Evolutionary conservation across 2,113 vertebrate genomes (phyloP).

Genomic region (Gallinago jamesoni): DNA sequence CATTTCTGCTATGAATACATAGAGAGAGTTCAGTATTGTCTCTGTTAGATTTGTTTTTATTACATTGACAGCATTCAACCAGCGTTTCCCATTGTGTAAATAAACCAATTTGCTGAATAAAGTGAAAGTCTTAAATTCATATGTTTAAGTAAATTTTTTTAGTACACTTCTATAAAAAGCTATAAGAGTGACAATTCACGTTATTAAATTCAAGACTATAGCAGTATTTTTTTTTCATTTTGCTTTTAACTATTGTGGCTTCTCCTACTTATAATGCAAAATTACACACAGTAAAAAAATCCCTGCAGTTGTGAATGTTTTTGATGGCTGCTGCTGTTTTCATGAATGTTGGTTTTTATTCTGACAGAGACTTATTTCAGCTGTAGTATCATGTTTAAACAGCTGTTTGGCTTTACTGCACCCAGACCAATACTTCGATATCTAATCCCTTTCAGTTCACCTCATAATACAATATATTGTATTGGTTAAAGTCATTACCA

Average conservation of each 20-base stretch:
- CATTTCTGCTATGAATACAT: slow-evolving; percentile 63
- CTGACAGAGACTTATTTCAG: slow-evolving; percentile 49
- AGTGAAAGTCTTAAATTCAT: slow-evolving; percentile 85
- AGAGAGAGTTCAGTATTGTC: slow-evolving; percentile 77
- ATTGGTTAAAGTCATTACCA: slow-evolving; percentile 6
- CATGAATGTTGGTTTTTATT: slow-evolving; percentile 66
- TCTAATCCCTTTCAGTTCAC: slow-evolving; percentile 30
- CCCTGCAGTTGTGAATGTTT: slow-evolving; percentile 62
- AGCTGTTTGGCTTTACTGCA: slow-evolving; percentile 54
- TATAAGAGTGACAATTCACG: slow-evolving; percentile 63
- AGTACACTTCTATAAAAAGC: slow-evolving; percentile 68
- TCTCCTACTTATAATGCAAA: slow-evolving; percentile 50
- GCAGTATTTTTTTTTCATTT: slow-evolving; percentile 11
- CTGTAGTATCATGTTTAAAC: slow-evolving; percentile 61
- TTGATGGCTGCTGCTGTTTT: slow-evolving; percentile 69
- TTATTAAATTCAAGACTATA: slow-evolving; percentile 59
- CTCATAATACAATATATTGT: slow-evolving; percentile 34
- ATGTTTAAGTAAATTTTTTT: slow-evolving; percentile 83
- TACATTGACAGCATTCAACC: slow-evolving; percentile 78
- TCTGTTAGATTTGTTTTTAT: slow-evolving; percentile 80
- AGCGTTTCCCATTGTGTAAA: slow-evolving; percentile 83
- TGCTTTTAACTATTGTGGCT: slow-evolving; percentile 58
- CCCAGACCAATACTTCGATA: slow-evolving; percentile 18
- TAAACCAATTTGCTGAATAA: slow-evolving; percentile 87
- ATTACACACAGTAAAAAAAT: slow-evolving; percentile 43